Evolutionary conservation across 2,113 vertebrate species (phyloP), one percentile per base, ranked within the genome.

Genomic region (Uria aalge): DNA sequence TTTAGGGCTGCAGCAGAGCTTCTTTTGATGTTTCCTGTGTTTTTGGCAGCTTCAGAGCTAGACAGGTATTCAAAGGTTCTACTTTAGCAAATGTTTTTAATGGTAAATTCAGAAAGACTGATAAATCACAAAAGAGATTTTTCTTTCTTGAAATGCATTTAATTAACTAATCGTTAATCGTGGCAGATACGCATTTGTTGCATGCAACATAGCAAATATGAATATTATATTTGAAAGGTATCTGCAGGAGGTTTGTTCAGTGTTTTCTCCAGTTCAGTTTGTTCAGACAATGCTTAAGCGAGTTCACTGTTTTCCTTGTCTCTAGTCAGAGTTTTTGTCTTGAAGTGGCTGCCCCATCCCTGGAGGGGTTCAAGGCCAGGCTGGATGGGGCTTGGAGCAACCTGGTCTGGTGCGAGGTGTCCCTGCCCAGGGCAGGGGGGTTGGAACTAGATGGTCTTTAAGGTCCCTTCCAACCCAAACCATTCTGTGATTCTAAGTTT

Each of bases 1-100:
- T 85, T 66, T 62, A 68, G 64, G 40, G 87, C 62, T 89, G 55
- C 62, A 96, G 78, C 77, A 80, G 55, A 85, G 18, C 87, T 45
- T 69, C 89, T 96, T 93, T 93, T 95, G 89, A 87, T 91, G 71
- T 95, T 55, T 81, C 27, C 43, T 73, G 6, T 69, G 7, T 79
- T 95, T 93, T 85, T 91, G 66, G 66, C 89, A 85, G 77, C 53
- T 89, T 86, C 5, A 8, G 59, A 72, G 47, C 32, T 89, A 85
- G 62, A 38, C 50, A 95, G 89, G 86, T 95, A 92, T 85, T 91
- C 48, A 68, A 36, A 62, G 32, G 8, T 19, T 64, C 67, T 53
- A 36, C 80, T 57, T 89, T 68, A 68, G n/a, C 32, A 68, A 64
- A 34, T 60, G 23, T 30, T 78, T 88, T 60, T 38, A 60, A 62